A percentile compares a stretch with the other conserved stretches of the same genome.
These are phyloP conservation scores for Lonchura striata DNA, from an alignment of 2,113 vertebrate species.

Conservation along the genomic window DNA sequence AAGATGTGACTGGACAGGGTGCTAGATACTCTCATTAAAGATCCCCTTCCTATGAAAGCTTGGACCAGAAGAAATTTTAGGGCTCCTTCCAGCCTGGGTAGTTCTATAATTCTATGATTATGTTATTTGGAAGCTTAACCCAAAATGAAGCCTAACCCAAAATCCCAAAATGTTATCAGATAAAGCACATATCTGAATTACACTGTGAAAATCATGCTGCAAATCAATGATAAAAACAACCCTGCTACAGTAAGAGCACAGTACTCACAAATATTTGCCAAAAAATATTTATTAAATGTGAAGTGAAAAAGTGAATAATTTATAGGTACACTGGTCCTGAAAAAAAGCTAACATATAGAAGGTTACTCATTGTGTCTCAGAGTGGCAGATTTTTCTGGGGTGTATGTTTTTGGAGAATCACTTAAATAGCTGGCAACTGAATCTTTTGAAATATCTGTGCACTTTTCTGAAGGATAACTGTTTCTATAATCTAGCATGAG, in stretches of 20 bases:
- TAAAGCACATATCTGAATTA: not conserved
- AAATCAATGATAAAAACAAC: not conserved
- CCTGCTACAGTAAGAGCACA: not conserved
- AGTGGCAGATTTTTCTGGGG: not conserved
- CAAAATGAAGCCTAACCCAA: not conserved
- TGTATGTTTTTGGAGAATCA: not conserved
- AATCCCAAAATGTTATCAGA: not conserved
- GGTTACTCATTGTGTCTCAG: not conserved
- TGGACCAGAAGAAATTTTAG: not conserved
- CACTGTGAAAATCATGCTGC: not conserved
- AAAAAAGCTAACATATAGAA: not conserved
- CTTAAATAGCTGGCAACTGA: not conserved
- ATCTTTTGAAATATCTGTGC: not conserved
- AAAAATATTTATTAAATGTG: not conserved
- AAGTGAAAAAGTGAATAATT: not conserved
- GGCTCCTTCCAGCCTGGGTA: not conserved
- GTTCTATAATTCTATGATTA: not conserved
- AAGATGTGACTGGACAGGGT: not conserved
- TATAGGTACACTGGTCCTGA: not conserved
- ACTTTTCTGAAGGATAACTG: not conserved
- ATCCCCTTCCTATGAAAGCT: not conserved
- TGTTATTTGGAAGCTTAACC: not conserved
- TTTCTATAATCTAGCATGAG: not conserved
- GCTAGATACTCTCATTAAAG: not conserved
- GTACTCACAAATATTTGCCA: not conserved